A percentile compares a stretch with the other conserved stretches of the same genome.
Conservation (phyloP, 2,888 invertebrate genomes). For the Petrolisthes cinctipes region DNA sequence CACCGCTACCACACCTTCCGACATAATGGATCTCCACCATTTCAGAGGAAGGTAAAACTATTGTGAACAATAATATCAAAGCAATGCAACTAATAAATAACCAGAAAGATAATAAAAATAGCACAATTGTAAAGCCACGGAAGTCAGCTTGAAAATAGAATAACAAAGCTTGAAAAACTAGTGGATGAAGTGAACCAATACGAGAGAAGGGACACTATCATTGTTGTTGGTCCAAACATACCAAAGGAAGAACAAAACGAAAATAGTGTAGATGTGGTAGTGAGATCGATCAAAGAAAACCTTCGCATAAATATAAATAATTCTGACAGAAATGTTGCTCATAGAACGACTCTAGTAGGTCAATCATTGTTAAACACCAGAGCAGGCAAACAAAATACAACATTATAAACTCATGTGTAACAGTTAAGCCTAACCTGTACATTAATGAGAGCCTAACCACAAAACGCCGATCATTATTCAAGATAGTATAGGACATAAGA, state of each 20-base stretch:
- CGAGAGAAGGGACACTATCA: background rate
- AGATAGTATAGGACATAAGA: constrained; percentile 3
- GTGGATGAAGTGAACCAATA: constrained; percentile 11
- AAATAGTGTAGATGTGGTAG: background rate
- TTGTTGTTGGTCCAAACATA: background rate
- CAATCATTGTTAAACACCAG: background rate
- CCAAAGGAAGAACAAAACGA: background rate
- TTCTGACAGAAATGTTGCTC: background rate
- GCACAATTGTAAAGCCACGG: background rate
- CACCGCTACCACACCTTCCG: background rate
- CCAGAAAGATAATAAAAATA: constrained; percentile 4
- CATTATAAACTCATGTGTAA: background rate
- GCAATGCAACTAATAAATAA: background rate
- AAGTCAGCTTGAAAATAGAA: background rate
- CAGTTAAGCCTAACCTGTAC: background rate
- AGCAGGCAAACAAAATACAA: constrained; percentile 3
- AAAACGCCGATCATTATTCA: background rate
- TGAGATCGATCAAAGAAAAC: background rate
- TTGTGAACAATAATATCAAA: background rate
- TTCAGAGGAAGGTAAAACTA: constrained; percentile 1
- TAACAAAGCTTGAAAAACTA: constrained; percentile 1
- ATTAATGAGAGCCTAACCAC: too few relatives aligned
- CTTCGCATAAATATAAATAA: background rate
- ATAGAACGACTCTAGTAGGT: background rate
- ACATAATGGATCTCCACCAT: background rate